Base-by-base conservation (phyloP, 2,113 vertebrate genomes). In the Dipodomys merriami region DNA sequence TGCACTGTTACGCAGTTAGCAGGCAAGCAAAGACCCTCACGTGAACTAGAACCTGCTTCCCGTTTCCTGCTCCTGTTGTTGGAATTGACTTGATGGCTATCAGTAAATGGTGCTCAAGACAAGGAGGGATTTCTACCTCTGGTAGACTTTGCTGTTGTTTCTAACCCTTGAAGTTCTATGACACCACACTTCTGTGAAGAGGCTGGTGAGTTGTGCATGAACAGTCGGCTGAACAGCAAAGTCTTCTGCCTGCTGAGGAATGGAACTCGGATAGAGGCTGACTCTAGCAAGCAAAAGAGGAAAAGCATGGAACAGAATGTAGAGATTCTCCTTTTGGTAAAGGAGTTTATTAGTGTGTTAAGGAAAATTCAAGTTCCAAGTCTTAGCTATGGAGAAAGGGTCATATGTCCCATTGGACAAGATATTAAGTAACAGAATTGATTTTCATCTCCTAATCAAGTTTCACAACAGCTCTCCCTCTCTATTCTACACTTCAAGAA, bases 311-410 rank as follows among this genome's bases (percentile, higher is more conserved):
- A n/a, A 44, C 25, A 57, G 57, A 71, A 68, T 8, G 71, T 11
- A 91, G 76, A 62, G 84, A 46, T 22, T 7, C 53, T 49, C 68
- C 10, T 29, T 8, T 90, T 76, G 11, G 10, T 69, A 78, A 83
- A 73, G 72, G 83, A 44, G 7, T 62, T 35, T 92, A 86, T 57
- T 8, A 83, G 6, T 57, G 5, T 57, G 69, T 85, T 82, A 78
- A 81, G 81, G 11, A 86, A 15, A 78, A 95, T 39, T 72, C 33
- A 76, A 25, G n/a, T 84, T 62, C 78, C 30, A 79, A 94, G 87
- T 46, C 23, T 94, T 12, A 81, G 11, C 23, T 76, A 57, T 78
- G 65, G 29, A 67, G 13, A 79, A 68, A 91, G 30, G 33, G 4
- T 12, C 10, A 60, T 69, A 64, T 71, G 1, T 7, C 15, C 23